These are phyloP conservation scores for Pongo abelii DNA, from an alignment of 2,113 vertebrate species.

Conservation along the genomic window DNA sequence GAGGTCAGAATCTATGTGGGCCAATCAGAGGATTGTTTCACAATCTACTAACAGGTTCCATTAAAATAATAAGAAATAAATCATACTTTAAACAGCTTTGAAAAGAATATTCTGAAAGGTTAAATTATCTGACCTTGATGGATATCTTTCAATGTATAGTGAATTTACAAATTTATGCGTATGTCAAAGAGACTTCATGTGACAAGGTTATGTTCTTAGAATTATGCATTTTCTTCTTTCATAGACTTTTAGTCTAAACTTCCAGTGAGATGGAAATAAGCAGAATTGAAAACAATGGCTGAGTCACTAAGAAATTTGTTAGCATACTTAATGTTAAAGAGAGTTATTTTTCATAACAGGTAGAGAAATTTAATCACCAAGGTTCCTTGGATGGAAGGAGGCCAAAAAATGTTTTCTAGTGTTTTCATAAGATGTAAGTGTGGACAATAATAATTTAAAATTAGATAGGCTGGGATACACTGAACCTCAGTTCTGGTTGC, in stretches of 20 bases:
- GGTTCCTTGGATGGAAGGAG: background rate
- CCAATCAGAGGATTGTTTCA: background rate
- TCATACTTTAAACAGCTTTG: background rate
- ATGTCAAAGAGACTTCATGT: slow-evolving; percentile 5
- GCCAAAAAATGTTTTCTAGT: slow-evolving; percentile 25
- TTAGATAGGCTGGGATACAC: background rate
- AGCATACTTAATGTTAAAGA: slow-evolving; percentile 20
- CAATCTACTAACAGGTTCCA: background rate
- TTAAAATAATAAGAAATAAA: background rate
- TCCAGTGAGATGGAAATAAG: slow-evolving; percentile 61
- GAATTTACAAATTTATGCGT: slow-evolving; percentile 42
- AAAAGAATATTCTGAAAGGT: slow-evolving; percentile 9
- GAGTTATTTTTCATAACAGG: slow-evolving; percentile 52
- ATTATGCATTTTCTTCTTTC: slow-evolving; percentile 40
- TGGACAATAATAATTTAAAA: background rate
- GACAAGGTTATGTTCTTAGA: slow-evolving; percentile 56
- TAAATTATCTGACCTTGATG: slow-evolving; percentile 39
- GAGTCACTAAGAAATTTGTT: slow-evolving; percentile 26
- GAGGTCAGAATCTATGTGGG: background rate
- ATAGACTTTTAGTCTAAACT: slow-evolving; percentile 24
- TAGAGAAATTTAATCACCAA: slow-evolving; percentile 32
- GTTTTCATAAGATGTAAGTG: background rate
- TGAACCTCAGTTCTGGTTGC: background rate
- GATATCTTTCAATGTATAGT: slow-evolving; percentile 34
- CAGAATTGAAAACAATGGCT: slow-evolving; percentile 49